phyloP scores from a whole-genome alignment of 2,113 vertebrate genomes.

The Otocyon megalotis region DNA sequence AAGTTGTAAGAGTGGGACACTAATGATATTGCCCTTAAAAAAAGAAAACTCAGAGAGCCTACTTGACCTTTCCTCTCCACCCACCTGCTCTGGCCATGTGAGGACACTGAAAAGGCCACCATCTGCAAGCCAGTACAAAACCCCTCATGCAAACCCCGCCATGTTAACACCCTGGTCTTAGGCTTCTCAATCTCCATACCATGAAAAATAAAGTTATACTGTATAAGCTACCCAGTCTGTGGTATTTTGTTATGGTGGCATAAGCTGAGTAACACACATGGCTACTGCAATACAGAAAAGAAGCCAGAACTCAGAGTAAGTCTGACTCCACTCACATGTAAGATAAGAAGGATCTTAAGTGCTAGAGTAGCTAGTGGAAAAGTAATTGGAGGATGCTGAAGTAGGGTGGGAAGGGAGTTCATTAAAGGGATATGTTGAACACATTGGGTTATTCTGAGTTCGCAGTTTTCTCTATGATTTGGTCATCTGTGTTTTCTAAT shows the following conservation, averaged over 20 bases:
- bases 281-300: not conserved
- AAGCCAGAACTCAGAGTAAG: not conserved
- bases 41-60: not conserved
- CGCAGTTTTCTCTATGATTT: slow-evolving; percentile 13
- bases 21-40: not conserved
- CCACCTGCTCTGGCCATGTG: not conserved
- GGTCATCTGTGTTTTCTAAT: slow-evolving; percentile 22
- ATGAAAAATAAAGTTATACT: not conserved
- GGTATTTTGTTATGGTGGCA: not conserved
- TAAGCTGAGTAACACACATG: not conserved
- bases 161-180: not conserved
- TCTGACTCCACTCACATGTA: not conserved
- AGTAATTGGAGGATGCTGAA: not conserved
- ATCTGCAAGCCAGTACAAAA: not conserved
- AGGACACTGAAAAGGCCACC: not conserved
- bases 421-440: not conserved
- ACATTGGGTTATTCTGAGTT: not conserved
- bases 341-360: not conserved
- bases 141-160: not conserved
- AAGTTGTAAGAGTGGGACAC: rapidly evolving
- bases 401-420: not conserved
- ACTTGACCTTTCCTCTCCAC: not conserved
- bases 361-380: not conserved
- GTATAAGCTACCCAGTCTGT: not conserved
- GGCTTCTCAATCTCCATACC: not conserved